Base-by-base conservation (phyloP, 2,888 invertebrate genomes). In the Dryadula phaetusa region DNA sequence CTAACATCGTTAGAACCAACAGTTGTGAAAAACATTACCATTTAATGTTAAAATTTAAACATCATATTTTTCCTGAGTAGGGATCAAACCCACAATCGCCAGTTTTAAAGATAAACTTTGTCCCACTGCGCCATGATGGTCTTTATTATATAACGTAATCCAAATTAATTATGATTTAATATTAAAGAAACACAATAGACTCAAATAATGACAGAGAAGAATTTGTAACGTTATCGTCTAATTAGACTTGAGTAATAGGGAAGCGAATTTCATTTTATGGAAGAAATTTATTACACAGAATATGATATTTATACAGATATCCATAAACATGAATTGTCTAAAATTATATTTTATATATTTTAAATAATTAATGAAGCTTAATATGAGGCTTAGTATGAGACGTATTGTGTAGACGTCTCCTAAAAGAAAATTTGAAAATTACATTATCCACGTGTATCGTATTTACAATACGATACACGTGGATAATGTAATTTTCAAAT, bases 171-270 rank as follows among this genome's bases (percentile, higher is more conserved):
- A 71, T 52, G 66, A 66, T 67, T 62, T 64, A 67, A 67, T 72
- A 70, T 42, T 64, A 46, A n/a, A 22, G 4, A 60, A 64, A 75
- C 76, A 81, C 79, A 82, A 83, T 78, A 82, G 79, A 76, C 75
- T 79, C 79, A 74, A 76, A 76, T 77, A 76, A 76, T 77, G 79
- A 80, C 77, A 75, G 67, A 67, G 74, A 79, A 80, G 78, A 87
- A 83, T 85, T 87, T 83, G 85, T 86, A 88, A 88, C 86, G 85
- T 83, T 84, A 88, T 87, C 83, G 82, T 77, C 82, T 85, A 86
- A 88, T 88, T 86, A 85, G 82, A 83, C 76, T 82, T 86, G 49
- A 54, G 28, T 37, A 28, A 56, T 56, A 20, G 53, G 54, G 54
- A 54, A 47, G 20, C 40, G 62, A 56, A 62, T 52, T 42, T 62